These are phyloP conservation scores for Osmerus eperlanus DNA, from an alignment of 2,113 vertebrate species.

Conservation along the genomic window DNA sequence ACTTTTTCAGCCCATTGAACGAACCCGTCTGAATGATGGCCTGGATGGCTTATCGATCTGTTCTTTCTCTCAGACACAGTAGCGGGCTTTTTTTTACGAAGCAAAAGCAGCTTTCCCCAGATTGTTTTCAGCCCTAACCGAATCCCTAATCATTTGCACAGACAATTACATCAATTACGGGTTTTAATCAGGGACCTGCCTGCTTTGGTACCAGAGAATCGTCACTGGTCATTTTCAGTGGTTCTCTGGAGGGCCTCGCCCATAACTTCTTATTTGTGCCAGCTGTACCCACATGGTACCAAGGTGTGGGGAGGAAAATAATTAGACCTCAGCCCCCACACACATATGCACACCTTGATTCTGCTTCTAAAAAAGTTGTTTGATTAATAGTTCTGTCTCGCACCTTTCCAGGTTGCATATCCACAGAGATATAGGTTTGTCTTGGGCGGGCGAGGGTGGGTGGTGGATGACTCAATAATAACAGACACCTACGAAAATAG, in stretches of 20 bases:
- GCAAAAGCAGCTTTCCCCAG: no score
- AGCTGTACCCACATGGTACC: neutral
- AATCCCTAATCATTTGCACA: no score
- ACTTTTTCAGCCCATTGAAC: neutral
- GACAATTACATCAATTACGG: slow-evolving; percentile 2
- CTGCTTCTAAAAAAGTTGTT: slow-evolving; percentile 10
- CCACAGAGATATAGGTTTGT: slow-evolving; percentile 23
- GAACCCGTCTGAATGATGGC: neutral
- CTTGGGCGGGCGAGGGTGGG: no score
- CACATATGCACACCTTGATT: slow-evolving; percentile 1
- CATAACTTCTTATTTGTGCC: slow-evolving; percentile 21
- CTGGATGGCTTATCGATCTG: slow-evolving; percentile 41
- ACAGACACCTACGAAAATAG: no score
- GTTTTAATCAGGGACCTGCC: slow-evolving; percentile 45
- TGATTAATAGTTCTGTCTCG: slow-evolving; percentile 31
- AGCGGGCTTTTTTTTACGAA: no score
- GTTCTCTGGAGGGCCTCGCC: slow-evolving; percentile 27
- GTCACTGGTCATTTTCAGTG: slow-evolving; percentile 36
- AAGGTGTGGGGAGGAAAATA: slow-evolving; percentile 20
- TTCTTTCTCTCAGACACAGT: no score
- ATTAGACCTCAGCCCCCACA: neutral
- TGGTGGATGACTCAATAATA: no score
- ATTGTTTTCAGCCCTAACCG: no score
- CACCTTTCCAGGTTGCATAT: slow-evolving; percentile 17
- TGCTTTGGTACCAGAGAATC: slow-evolving; percentile 26